Conservation (phyloP, 2,113 vertebrate genomes). For the Pungitius pungitius region DNA sequence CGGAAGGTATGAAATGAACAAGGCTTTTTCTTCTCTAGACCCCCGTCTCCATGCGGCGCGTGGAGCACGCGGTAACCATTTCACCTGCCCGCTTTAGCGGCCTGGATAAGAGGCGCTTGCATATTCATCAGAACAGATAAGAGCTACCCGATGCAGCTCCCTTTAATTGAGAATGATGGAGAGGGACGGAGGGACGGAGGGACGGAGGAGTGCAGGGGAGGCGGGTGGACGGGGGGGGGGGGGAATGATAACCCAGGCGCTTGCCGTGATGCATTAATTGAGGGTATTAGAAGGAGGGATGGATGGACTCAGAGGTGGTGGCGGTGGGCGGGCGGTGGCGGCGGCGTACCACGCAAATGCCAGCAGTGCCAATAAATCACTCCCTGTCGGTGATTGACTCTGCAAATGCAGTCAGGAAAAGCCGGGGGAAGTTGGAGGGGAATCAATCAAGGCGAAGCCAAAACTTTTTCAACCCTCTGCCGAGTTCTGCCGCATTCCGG, state of each 20-base stretch:
- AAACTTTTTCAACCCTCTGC: constrained; percentile 56
- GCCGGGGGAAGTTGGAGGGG: constrained; percentile 53
- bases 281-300: constrained; percentile 74
- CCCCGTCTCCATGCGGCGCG: constrained; percentile 50
- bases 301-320: constrained; percentile 55
- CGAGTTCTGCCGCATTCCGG: constrained; percentile 11
- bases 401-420: constrained; percentile 64
- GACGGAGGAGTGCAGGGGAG: constrained; percentile 56
- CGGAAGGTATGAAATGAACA: constrained; percentile 6
- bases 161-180: constrained; percentile 82
- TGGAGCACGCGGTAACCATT: constrained; percentile 42
- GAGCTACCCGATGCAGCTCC: constrained; percentile 71
- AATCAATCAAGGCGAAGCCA: constrained; percentile 63
- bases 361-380: constrained; percentile 74
- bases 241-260: constrained; percentile 69
- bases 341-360: constrained; percentile 69
- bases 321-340: constrained; percentile 40
- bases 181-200: constrained; percentile 68
- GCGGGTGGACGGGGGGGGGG: constrained; percentile 51
- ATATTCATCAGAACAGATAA: constrained; percentile 82
- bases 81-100: constrained; percentile 57
- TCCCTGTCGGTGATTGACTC: constrained; percentile 67
- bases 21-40: constrained; percentile 24
- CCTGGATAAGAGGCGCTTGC: constrained; percentile 71
- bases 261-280: constrained; percentile 80